Evolutionary conservation across 2,888 invertebrate species (phyloP).

Genomic region (Drosophila neoperkinsi): DNA sequence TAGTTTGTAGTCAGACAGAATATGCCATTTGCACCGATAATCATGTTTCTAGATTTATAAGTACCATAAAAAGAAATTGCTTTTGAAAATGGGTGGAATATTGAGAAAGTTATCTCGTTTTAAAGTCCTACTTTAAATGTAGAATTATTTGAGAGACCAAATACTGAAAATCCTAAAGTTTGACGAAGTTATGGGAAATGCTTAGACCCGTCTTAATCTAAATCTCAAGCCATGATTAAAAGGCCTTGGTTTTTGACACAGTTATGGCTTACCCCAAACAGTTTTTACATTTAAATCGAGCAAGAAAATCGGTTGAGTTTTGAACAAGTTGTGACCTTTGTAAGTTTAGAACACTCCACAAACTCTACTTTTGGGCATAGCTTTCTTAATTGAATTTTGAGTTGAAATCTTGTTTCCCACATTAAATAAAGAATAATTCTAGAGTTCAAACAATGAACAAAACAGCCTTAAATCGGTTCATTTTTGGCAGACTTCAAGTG

Average conservation of each 20-base stretch:
- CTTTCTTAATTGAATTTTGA: accelerated
- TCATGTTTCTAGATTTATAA: not conserved
- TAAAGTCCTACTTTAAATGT: not conserved
- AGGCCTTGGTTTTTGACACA: not conserved
- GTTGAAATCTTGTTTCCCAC: not conserved
- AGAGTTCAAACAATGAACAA: not conserved
- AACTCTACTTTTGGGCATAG: not conserved
- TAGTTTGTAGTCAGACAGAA: not conserved
- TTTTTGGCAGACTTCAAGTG: not conserved
- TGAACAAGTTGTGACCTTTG: too few species aligned
- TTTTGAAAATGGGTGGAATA: not conserved
- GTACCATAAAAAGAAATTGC: not conserved
- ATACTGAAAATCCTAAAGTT: not conserved
- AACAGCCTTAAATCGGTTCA: not conserved
- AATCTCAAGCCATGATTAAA: not conserved
- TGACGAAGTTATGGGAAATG: not conserved
- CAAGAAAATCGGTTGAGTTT: not conserved
- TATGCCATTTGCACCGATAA: not conserved
- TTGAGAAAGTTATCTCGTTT: not conserved
- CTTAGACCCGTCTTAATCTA: not conserved
- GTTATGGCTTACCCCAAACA: not conserved
- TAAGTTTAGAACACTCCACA: too few species aligned
- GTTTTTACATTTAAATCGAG: not conserved
- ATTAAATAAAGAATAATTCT: not conserved
- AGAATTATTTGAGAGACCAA: not conserved